Evolutionary conservation across 2,113 vertebrate genomes (phyloP), one percentile per base, ranked within the genome.

Genomic region (Sceloporus undulatus): DNA sequence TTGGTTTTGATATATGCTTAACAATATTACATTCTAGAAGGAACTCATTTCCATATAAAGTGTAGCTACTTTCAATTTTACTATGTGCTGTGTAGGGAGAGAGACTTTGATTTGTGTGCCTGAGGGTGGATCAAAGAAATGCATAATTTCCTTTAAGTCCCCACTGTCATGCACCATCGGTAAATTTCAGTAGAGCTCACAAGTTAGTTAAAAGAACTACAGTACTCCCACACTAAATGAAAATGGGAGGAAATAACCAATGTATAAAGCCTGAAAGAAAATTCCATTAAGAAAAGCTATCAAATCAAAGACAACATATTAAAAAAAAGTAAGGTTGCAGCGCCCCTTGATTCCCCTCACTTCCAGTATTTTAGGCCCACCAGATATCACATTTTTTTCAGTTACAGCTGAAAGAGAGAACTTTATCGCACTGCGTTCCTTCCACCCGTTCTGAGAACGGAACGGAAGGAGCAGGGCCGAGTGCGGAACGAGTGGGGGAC

Each of bases 81-180:
- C 94, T 94, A 23, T 85, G 81, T 87, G 84, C 88, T 91, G 70
- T 95, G 93, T 92, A 95, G 87, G 85, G 23, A 78, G 62, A 84
- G 82, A 96, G 92, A 91, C 91, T 96, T 96, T 97, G 97, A 97
- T 97, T 97, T 96, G 96, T 96, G 92, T 96, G 96, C 96, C 96
- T 91, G 85, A 87, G 94, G 95, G 94, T 94, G 94, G 91, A 96
- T 94, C 94, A 94, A 92, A 95, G 95, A 90, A 94, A 95, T 86
- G 90, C 93, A 94, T 96, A 95, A 96, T 97, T 96, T 96, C 91
- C 91, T 94, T 94, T 93, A 96, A 95, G 91, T 94, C 94, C 52
- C 79, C 95, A 95, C 94, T 94, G 91, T 95, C 93, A 94, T 86
- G 91, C 92, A 95, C 93, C 93, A 91, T 95, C 27, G 62, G 93